Evolutionary conservation across 2,113 vertebrate genomes (phyloP).

Genomic region (Sebastes fasciatus): DNA sequence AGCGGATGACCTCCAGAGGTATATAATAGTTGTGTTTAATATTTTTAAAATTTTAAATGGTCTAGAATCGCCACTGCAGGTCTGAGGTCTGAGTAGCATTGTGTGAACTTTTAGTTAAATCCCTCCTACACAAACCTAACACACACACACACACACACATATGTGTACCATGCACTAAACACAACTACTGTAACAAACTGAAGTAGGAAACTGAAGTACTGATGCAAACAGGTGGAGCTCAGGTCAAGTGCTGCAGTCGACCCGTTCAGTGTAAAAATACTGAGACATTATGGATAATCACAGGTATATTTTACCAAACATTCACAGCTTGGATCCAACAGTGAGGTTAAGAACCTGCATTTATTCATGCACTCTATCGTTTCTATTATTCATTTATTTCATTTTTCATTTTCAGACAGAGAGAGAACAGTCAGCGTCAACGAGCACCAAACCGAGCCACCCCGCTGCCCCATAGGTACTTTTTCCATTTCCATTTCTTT

Average conservation of each 20-base stretch:
- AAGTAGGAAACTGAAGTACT: background rate
- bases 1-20: no score
- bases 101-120: constrained; percentile 15
- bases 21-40: no score
- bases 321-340: constrained; percentile 28
- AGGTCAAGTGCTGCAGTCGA: constrained; percentile 62
- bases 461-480: constrained; percentile 7
- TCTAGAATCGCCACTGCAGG: background rate
- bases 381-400: constrained; percentile 41
- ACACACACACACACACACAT: constrained; percentile 11
- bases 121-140: constrained; percentile 13
- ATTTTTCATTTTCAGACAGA: constrained; percentile 55
- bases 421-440: constrained; percentile 21
- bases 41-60: no score
- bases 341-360: constrained; percentile 41
- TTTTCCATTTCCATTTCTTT: constrained; percentile 22
- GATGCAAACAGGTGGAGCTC: constrained; percentile 22
- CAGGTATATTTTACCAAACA: constrained; percentile 46
- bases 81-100: background rate
- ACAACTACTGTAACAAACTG: background rate
- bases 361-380: constrained; percentile 55
- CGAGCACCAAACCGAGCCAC: constrained; percentile 8
- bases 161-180: background rate
- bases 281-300: constrained; percentile 43
- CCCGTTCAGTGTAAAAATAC: constrained; percentile 40